These are phyloP conservation scores for Mellivora capensis DNA, from an alignment of 2,113 vertebrate genomes.

Conservation along the genomic window DNA sequence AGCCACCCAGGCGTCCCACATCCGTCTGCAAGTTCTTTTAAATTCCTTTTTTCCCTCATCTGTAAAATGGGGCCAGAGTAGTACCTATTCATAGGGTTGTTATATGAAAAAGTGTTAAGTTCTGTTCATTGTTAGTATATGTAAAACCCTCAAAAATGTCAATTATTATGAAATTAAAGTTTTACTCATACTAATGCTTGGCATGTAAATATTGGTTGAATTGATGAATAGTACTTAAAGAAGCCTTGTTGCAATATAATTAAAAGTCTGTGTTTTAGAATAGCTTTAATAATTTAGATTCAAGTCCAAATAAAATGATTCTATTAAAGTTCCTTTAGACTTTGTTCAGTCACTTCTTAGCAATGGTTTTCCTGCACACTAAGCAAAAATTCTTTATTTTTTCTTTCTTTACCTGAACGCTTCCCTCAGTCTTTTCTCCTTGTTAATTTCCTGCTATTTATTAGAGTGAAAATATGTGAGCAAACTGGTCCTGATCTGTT, in stretches of 20 bases:
- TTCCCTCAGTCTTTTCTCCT: not conserved
- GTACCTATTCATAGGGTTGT: not conserved
- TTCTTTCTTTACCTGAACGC: not conserved
- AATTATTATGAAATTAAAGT: not conserved
- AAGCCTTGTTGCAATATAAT: not conserved
- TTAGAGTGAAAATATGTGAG: not conserved
- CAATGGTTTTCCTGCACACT: not conserved
- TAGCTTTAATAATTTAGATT: constrained; percentile 19
- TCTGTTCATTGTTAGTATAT: not conserved
- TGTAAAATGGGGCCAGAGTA: not conserved
- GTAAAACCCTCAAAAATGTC: not conserved
- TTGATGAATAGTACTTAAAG: not conserved
- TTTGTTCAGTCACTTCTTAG: not conserved
- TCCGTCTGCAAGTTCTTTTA: not conserved
- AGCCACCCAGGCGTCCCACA: too few species aligned
- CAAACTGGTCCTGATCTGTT: not conserved
- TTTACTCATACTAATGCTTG: not conserved
- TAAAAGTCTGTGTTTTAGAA: not conserved
- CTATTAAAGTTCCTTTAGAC: not conserved
- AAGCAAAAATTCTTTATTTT: not conserved
- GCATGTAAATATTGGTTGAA: not conserved
- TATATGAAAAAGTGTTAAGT: not conserved
- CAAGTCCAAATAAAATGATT: not conserved
- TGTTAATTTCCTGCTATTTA: not conserved
- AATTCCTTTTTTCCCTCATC: not conserved